A percentile compares a stretch with the other conserved stretches of the same genome.
These are phyloP conservation scores for Paramormyrops kingsleyae DNA, from an alignment of 2,113 vertebrate genomes.

Conservation along the genomic window DNA sequence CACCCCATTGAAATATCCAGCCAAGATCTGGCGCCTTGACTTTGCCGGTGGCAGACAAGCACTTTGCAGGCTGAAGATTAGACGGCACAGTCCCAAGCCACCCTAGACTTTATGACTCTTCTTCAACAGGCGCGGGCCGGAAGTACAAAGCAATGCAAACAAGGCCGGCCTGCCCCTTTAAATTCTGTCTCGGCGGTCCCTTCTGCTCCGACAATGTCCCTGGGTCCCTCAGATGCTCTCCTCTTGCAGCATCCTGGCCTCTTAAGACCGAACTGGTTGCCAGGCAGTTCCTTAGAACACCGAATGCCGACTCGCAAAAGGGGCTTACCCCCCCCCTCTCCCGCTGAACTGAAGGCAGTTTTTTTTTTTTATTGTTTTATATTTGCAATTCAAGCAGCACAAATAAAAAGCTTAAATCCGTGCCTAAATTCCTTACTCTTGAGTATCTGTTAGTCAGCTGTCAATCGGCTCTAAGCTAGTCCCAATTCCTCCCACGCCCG, in stretches of 20 bases:
- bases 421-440: background rate
- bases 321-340: background rate
- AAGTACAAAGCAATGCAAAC: slow-evolving; percentile 6
- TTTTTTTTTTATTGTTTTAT: background rate
- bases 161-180: background rate
- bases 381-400: background rate
- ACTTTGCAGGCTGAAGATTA: background rate
- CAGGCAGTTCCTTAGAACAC: background rate
- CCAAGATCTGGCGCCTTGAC: background rate
- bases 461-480: background rate
- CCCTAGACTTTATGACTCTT: background rate
- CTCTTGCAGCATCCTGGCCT: background rate
- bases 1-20: background rate
- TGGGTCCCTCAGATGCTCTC: background rate
- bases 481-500: background rate
- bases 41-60: background rate
- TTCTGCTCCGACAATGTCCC: background rate
- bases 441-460: background rate
- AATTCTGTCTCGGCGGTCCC: background rate
- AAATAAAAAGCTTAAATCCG: background rate
- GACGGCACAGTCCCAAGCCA: background rate
- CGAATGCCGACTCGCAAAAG: background rate
- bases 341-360: background rate
- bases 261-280: background rate
- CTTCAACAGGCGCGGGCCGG: background rate